phyloP scores from a whole-genome alignment of 2,113 vertebrate species.

The Oncorhynchus masou region DNA sequence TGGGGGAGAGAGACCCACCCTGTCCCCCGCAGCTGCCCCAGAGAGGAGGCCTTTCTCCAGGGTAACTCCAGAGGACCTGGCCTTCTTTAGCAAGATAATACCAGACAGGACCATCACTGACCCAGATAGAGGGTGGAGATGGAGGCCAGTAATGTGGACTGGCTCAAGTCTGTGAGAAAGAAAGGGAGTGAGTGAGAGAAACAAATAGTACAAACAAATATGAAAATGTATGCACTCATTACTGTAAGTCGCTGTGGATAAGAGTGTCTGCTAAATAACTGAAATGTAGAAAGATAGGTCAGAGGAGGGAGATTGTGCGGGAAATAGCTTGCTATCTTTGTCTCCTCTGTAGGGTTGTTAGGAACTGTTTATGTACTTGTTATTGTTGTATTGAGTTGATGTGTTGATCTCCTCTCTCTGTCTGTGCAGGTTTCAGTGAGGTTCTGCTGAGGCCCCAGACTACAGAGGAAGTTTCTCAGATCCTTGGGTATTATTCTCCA shows the following conservation, averaged over 20 bases:
- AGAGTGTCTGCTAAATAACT: too few species aligned
- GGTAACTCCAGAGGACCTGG: constrained; percentile 70
- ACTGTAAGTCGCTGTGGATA: too few species aligned
- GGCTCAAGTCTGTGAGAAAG: constrained; percentile 77
- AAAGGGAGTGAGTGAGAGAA: background rate
- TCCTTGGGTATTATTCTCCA: constrained; percentile 79
- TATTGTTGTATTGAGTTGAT: background rate
- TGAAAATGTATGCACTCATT: too few species aligned
- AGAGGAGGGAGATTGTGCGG: too few species aligned
- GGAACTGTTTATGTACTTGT: background rate
- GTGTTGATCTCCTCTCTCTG: background rate
- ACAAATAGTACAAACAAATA: too few species aligned
- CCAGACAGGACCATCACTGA: constrained; percentile 78
- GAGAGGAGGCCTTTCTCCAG: constrained; percentile 78
- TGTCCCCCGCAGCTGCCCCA: constrained; percentile 32
- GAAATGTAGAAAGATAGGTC: too few species aligned
- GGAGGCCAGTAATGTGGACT: constrained; percentile 81
- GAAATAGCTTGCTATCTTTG: too few species aligned
- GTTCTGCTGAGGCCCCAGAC: constrained; percentile 85
- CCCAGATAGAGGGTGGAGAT: constrained; percentile 77
- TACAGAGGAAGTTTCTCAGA: constrained; percentile 82
- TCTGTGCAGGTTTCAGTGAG: constrained; percentile 81
- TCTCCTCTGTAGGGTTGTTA: background rate
- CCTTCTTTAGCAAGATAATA: constrained; percentile 74
- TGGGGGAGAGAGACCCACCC: background rate